These are phyloP conservation scores for Benitochromis conjunctus DNA, from an alignment of 2,113 vertebrate species.

Conservation along the genomic window DNA sequence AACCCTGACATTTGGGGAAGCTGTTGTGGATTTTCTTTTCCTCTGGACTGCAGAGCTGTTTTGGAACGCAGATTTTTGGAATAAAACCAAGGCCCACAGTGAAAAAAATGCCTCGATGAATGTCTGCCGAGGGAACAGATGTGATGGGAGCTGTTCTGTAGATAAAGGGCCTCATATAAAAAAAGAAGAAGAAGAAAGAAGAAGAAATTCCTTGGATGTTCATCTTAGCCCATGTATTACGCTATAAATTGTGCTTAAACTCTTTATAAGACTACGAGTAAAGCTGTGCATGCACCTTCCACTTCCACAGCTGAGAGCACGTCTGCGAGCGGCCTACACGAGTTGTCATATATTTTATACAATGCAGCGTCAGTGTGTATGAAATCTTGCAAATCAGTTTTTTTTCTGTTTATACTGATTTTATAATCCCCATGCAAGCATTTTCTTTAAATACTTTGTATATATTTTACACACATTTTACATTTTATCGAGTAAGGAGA, in stretches of 20 bases:
- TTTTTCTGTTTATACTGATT: constrained; percentile 26
- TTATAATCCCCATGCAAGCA: not conserved
- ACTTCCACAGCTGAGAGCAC: constrained; percentile 47
- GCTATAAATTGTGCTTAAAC: constrained; percentile 49
- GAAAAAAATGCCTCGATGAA: constrained; percentile 36
- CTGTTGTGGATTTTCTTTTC: constrained; percentile 41
- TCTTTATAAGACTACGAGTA: constrained; percentile 44
- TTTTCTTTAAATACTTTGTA: constrained; percentile 19
- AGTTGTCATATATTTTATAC: constrained; percentile 17
- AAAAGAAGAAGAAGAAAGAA: not conserved
- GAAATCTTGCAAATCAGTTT: constrained; percentile 14
- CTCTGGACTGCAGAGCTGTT: constrained; percentile 34
- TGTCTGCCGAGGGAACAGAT: constrained; percentile 46
- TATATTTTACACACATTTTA: constrained; percentile 16
- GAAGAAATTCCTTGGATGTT: constrained; percentile 21
- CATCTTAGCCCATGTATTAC: constrained; percentile 31
- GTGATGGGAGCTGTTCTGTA: constrained; percentile 43
- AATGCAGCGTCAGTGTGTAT: not conserved
- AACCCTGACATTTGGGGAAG: constrained; percentile 50
- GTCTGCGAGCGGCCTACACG: not conserved
- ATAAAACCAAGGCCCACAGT: constrained; percentile 37
- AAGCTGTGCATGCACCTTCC: constrained; percentile 61
- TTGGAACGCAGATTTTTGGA: constrained; percentile 53
- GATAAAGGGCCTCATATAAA: constrained; percentile 36
- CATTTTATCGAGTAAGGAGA: not conserved